These are phyloP conservation scores for Phthorimaea operculella DNA, from an alignment of 1,140 invertebrate genomes.

Conservation along the genomic window DNA sequence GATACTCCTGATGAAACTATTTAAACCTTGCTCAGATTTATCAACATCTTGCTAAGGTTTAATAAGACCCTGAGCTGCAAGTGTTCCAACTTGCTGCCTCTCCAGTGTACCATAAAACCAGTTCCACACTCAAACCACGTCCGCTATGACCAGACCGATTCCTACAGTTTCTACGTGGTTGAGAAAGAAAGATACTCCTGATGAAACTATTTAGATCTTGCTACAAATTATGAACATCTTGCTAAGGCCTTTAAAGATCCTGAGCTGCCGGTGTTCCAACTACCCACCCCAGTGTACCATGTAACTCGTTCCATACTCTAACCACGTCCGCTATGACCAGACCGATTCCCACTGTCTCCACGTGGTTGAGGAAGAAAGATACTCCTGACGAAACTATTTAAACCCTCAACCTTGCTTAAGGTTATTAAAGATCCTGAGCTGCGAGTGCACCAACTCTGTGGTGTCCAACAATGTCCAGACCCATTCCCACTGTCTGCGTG, in stretches of 20 bases:
- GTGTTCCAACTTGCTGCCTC: slow-evolving; percentile 42
- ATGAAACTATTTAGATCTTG: no score
- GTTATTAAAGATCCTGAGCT: no score
- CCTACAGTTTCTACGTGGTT: slow-evolving; percentile 8
- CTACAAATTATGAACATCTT: no score
- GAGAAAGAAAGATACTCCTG: neutral
- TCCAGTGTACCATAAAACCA: slow-evolving; percentile 22
- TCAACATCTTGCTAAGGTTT: no score
- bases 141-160: slow-evolving; percentile 14
- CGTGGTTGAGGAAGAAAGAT: neutral
- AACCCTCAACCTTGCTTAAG: no score
- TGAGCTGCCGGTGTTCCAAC: slow-evolving; percentile 48
- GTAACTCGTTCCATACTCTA: slow-evolving; percentile 13
- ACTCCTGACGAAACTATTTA: no score
- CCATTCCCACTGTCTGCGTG: slow-evolving; percentile 12
- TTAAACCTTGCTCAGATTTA: no score
- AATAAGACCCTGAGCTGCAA: no score
- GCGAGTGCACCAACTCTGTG: slow-evolving; percentile 46
- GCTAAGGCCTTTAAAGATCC: no score
- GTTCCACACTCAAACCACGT: slow-evolving; percentile 12
- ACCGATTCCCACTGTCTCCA: slow-evolving; percentile 14
- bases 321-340: slow-evolving; percentile 12
- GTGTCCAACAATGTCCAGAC: slow-evolving; percentile 10
- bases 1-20: no score
- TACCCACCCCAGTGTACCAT: slow-evolving; percentile 28